Evolutionary conservation across 1,140 invertebrate genomes (phyloP).

Genomic region (Cherax destructor): DNA sequence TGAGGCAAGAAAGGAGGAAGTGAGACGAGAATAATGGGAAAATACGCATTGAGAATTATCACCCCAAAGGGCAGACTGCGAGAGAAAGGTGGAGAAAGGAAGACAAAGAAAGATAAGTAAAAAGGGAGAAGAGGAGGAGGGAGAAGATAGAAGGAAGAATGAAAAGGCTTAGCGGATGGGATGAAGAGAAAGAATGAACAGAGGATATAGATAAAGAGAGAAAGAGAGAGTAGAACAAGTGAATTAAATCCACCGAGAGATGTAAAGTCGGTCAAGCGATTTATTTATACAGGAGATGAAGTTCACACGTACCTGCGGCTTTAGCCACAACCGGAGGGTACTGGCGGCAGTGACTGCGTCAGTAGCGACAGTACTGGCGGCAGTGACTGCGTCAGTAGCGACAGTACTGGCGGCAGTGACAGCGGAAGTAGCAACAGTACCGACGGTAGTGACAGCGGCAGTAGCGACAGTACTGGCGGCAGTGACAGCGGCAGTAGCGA

Average conservation of each 20-base stretch:
- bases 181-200: background rate
- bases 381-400: no score
- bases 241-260: background rate
- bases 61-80: no score
- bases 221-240: background rate
- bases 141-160: background rate
- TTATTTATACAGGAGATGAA: constrained; percentile 13
- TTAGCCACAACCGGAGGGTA: background rate
- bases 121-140: background rate
- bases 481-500: no score
- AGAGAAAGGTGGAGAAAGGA: background rate
- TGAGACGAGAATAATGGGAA: background rate
- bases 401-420: no score
- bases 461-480: no score
- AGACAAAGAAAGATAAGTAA: background rate
- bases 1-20: background rate
- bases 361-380: no score
- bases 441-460: no score
- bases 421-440: no score
- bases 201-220: background rate
- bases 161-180: background rate
- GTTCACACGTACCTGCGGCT: background rate
- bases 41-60: background rate
- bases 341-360: background rate
- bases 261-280: background rate